Conservation (phyloP, 64 coral and sea anemone genomes). For the Acropora tenuis region DNA sequence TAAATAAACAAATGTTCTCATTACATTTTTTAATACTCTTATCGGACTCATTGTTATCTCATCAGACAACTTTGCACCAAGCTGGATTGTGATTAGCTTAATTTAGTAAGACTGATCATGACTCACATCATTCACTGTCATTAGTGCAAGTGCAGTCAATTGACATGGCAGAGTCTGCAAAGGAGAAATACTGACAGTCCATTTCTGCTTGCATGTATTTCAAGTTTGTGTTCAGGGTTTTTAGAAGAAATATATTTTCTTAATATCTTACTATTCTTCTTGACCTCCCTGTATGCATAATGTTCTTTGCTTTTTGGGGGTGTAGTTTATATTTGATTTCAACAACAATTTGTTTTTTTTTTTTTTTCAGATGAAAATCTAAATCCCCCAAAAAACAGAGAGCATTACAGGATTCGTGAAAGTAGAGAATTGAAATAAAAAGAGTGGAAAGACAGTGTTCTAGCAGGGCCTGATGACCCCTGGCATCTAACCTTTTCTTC, state of each 20-base stretch:
- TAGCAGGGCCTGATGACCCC: conserved; percentile 9
- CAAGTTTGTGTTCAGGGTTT: background rate
- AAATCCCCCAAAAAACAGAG: background rate
- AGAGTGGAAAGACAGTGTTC: background rate
- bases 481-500: background rate
- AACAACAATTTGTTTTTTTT: background rate
- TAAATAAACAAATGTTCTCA: background rate
- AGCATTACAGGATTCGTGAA: conserved; percentile 11
- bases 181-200: too few species aligned
- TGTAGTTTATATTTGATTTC: background rate
- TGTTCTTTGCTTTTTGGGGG: conserved; percentile 11
- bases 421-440: background rate
- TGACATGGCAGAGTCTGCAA: too few species aligned
- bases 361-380: conserved; percentile 4
- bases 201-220: too few species aligned
- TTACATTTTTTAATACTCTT: conserved; percentile 1
- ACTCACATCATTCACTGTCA: too few species aligned
- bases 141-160: too few species aligned
- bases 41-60: background rate
- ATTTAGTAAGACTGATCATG: too few species aligned
- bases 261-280: conserved; percentile 1
- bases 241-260: conserved; percentile 1
- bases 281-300: background rate
- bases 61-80: background rate
- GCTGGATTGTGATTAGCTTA: too few species aligned